These are phyloP conservation scores for Petaurus breviceps DNA, from an alignment of 2,113 vertebrate genomes.

Conservation along the genomic window DNA sequence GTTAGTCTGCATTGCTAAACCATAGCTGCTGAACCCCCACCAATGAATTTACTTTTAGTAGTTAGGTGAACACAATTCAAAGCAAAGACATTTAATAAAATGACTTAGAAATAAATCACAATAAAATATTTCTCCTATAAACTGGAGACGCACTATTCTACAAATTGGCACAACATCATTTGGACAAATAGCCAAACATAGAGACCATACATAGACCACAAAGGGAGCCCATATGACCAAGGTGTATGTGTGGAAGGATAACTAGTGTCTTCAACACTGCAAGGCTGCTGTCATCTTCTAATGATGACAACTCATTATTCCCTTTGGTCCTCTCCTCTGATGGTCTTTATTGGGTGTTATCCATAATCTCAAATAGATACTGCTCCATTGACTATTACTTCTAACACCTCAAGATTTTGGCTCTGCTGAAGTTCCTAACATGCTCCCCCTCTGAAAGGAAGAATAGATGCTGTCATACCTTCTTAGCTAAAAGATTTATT, in stretches of 20 bases:
- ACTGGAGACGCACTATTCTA: not conserved
- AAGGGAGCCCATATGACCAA: not conserved
- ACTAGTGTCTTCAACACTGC: not conserved
- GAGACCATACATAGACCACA: not conserved
- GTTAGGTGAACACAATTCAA: not conserved
- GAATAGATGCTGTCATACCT: not conserved
- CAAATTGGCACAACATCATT: not conserved
- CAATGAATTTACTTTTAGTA: not conserved
- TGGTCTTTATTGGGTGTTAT: not conserved
- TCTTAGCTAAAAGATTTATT: not conserved
- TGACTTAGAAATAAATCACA: not conserved
- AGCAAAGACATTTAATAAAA: not conserved
- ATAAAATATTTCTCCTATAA: not conserved
- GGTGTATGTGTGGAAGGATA: not conserved
- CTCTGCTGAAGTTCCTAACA: not conserved
- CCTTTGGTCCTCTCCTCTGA: not conserved
- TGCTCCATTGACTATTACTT: not conserved
- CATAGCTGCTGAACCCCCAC: not conserved
- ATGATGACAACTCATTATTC: not conserved
- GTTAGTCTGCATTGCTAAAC: not conserved
- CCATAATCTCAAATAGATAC: not conserved
- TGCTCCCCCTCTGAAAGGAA: not conserved
- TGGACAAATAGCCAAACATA: no score
- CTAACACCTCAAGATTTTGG: not conserved
- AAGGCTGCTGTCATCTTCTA: not conserved